Evolutionary conservation across 1,140 invertebrate species (phyloP), one percentile per base, ranked within the genome.

Genomic region (Temnothorax curvispinosus): DNA sequence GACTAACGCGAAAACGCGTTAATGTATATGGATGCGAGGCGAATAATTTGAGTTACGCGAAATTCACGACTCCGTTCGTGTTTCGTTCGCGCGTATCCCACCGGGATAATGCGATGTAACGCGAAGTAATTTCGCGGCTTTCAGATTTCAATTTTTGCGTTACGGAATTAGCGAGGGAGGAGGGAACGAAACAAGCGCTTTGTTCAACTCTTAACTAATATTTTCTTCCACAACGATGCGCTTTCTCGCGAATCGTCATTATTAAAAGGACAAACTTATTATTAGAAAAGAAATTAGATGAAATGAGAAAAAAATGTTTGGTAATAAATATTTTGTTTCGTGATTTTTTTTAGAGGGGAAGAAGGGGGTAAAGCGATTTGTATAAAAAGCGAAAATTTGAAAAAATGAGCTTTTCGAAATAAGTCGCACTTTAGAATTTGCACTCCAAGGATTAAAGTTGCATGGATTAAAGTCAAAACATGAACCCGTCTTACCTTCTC

Each of bases 61-160:
- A 80, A 80, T 52, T 80, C 76, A 52, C 60, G 76, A 80, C 60
- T 67, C 21, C 27, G 74, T 69, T 69, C 65, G 76, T 50, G 44
- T 78, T 78, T 65, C 75, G 75, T 56, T 64, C 76, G 76, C 76
- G 76, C 58, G 75, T 65, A 78, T 78, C 76, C 58, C 76, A 50
- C 60, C 44, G 76, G 60, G 76, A 52, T 80, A 80, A 80, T 80
- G 60, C 76, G 76, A 65, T 67, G 76, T 80, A 80, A 80, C 76
- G 76, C 76, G 60, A 80, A 80, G 76, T 80, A 80, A 80, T 80
- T 67, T 80, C 76, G 76, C 76, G 76, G 76, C 60, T 67, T 80
- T 80, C 60, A 67, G 54, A 80, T 80, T 80, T 80, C 76, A 80
- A 80, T 80, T 80, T 80, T 80, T 80, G 44, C 76, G 32, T 47